A percentile compares a stretch with the other conserved stretches of the same genome.
These are phyloP conservation scores for Sinella curviseta DNA, from an alignment of 1,140 invertebrate genomes.

Conservation along the genomic window DNA sequence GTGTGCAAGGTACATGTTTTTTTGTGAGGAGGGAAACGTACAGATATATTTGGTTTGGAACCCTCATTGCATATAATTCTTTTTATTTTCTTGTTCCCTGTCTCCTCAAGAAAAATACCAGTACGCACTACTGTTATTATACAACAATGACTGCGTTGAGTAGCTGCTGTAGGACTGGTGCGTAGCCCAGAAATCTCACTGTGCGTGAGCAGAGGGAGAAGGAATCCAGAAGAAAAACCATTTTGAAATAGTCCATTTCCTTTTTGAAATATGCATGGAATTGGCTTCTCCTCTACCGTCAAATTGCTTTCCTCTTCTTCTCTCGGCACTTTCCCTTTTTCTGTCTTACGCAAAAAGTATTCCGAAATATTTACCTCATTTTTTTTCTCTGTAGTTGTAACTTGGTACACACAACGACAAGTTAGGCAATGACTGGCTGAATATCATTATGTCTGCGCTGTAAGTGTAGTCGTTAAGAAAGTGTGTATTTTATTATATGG, in stretches of 20 bases:
- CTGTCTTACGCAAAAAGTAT: no score
- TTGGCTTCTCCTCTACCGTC: conserved; percentile 3
- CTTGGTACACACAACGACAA: no score
- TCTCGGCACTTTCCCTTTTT: background rate
- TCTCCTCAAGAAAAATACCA: no score
- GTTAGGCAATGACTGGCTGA: no score
- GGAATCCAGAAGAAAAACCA: background rate
- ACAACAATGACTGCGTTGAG: background rate
- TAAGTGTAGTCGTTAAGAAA: no score
- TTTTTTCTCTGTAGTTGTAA: no score
- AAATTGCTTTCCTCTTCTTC: conserved; percentile 7
- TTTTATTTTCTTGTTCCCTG: no score
- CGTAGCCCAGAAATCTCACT: background rate
- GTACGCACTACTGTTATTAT: no score
- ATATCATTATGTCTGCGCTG: background rate
- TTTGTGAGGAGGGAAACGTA: background rate
- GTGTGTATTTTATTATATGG: no score
- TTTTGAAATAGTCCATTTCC: background rate
- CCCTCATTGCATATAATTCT: background rate
- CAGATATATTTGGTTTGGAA: background rate
- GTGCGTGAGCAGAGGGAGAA: background rate
- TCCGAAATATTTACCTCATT: background rate
- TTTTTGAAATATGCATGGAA: conserved; percentile 16
- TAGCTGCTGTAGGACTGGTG: background rate
- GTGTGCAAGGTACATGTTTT: background rate